These are phyloP conservation scores for Carettochelys insculpta DNA, from an alignment of 2,113 vertebrate genomes.

Conservation along the genomic window DNA sequence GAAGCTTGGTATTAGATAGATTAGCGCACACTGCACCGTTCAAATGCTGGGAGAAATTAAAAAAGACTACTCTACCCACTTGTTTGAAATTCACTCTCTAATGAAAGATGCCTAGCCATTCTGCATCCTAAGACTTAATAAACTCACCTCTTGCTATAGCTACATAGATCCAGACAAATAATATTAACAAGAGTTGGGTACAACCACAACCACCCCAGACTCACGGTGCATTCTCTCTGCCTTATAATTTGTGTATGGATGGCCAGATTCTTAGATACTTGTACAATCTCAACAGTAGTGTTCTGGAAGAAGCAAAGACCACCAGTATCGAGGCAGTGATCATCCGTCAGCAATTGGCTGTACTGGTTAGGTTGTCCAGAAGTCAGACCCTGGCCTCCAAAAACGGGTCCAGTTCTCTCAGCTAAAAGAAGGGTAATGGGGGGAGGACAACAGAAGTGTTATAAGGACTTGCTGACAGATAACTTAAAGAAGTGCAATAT, in stretches of 20 bases:
- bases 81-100: not conserved
- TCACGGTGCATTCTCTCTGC: not conserved
- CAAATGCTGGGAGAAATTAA: not conserved
- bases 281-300: too few species aligned
- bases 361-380: too few species aligned
- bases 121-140: not conserved
- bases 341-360: too few species aligned
- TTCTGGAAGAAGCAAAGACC: too few species aligned
- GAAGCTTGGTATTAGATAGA: not conserved
- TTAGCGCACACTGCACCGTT: not conserved
- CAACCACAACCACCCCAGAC: not conserved
- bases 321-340: too few species aligned
- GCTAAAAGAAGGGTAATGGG: too few species aligned
- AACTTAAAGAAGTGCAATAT: too few species aligned
- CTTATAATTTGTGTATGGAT: not conserved
- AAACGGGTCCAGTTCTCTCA: too few species aligned
- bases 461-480: too few species aligned
- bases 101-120: not conserved
- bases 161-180: not conserved
- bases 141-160: not conserved
- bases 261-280: rapidly evolving
- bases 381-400: too few species aligned
- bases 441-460: too few species aligned
- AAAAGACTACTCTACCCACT: not conserved
- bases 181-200: not conserved